Conservation (phyloP, 30 jellyfish, hydroid and myxozoan genomes). For the Aurelia aurita complex sp. Pacific region DNA sequence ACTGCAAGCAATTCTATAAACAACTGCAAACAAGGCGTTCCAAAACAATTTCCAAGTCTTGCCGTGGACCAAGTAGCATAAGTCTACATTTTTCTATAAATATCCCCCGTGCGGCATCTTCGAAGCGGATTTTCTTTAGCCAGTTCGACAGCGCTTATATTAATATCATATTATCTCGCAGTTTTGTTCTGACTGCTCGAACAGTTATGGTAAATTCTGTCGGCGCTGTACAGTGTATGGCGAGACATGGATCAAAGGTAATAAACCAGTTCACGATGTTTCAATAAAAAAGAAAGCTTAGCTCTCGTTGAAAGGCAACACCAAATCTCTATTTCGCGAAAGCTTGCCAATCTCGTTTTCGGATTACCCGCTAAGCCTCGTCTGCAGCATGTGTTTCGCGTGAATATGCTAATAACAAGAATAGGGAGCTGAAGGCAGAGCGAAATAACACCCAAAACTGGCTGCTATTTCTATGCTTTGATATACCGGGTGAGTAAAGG, state of each 20-base stretch:
- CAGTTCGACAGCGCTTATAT: background rate
- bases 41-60: no score
- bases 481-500: no score
- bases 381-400: constrained; percentile 4
- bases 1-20: no score
- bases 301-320: background rate
- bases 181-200: background rate
- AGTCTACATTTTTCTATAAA: no score
- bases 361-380: constrained; percentile 35
- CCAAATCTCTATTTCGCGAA: background rate
- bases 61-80: no score
- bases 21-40: no score
- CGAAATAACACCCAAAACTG: no score
- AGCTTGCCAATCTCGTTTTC: constrained; percentile 32
- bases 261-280: constrained; percentile 5
- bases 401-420: no score
- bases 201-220: constrained; percentile 11
- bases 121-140: background rate
- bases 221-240: constrained; percentile 21
- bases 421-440: no score
- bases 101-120: background rate
- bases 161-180: no score
- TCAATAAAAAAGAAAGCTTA: constrained; percentile 7
- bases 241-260: constrained; percentile 27
- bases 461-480: no score